These are phyloP conservation scores for Dasysyrphus tricinctus DNA, from an alignment of 2,888 invertebrate genomes.

Conservation along the genomic window DNA sequence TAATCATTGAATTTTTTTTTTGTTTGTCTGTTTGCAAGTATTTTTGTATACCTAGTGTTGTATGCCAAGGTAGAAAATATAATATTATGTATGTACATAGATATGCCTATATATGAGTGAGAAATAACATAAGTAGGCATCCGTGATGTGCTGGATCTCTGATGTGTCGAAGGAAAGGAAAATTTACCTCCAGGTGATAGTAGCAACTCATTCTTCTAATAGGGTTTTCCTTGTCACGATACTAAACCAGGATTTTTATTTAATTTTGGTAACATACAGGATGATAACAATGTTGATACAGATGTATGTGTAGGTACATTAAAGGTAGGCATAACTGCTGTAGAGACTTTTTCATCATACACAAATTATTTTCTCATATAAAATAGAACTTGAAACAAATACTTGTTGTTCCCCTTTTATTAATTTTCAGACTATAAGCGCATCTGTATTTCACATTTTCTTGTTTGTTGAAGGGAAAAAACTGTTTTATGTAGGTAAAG, in stretches of 20 bases:
- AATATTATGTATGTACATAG: slow-evolving; percentile 11
- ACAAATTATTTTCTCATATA: slow-evolving; percentile 5
- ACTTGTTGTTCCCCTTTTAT: slow-evolving; percentile 8
- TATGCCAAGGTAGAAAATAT: slow-evolving; percentile 19
- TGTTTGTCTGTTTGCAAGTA: slow-evolving; percentile 44
- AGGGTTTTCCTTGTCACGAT: slow-evolving; percentile 17
- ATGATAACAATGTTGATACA: slow-evolving; percentile 56
- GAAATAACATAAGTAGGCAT: slow-evolving; percentile 27
- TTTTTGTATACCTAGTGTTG: slow-evolving; percentile 41
- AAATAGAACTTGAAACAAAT: slow-evolving; percentile 49
- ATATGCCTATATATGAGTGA: too few relatives aligned
- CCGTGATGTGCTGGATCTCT: slow-evolving; percentile 30
- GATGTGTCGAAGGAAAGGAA: slow-evolving; percentile 33
- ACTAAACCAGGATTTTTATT: slow-evolving; percentile 28
- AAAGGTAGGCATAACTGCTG: too few relatives aligned
- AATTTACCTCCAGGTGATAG: slow-evolving; percentile 41
- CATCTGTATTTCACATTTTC: not conserved
- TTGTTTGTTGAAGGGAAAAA: not conserved
- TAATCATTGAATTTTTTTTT: slow-evolving; percentile 68
- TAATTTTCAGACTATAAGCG: not conserved
- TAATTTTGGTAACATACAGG: slow-evolving; percentile 31
- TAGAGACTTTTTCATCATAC: slow-evolving; percentile 48
- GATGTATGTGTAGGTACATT: not conserved
- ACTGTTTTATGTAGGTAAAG: not conserved
- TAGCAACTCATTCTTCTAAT: slow-evolving; percentile 19